Percentiles rank a stretch among this genome's conserved stretches.
Evolutionary conservation across 2,888 invertebrate species (phyloP).

Genomic region (Monochamus alternatus): DNA sequence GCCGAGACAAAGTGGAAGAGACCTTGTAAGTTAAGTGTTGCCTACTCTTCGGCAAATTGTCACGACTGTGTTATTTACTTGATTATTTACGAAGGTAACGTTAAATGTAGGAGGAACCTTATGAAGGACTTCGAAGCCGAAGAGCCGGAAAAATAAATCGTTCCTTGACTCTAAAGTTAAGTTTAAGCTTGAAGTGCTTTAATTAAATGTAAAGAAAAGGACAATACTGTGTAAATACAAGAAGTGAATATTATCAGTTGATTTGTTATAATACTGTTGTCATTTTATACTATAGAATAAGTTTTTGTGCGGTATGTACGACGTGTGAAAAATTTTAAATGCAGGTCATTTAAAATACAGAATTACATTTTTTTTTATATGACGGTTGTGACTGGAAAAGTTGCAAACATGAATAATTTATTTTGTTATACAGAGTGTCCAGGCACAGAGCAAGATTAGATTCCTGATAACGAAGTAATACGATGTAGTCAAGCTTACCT

Average conservation of each 20-base stretch:
- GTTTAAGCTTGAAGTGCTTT: slow-evolving; percentile 22
- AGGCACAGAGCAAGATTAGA: too few relatives aligned
- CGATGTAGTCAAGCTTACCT: too few relatives aligned
- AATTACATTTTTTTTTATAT: background rate
- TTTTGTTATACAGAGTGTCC: background rate
- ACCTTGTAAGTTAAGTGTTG: slow-evolving; percentile 77
- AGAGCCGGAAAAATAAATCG: slow-evolving; percentile 55
- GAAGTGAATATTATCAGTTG: background rate
- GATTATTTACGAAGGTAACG: slow-evolving; percentile 76
- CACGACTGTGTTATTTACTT: slow-evolving; percentile 77
- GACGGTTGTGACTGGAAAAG: background rate
- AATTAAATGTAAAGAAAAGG: slow-evolving; percentile 3
- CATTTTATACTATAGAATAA: background rate
- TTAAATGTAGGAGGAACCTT: slow-evolving; percentile 76
- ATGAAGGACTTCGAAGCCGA: slow-evolving; percentile 70
- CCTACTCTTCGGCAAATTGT: slow-evolving; percentile 74
- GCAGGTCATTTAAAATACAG: slow-evolving; percentile 20
- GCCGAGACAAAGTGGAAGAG: slow-evolving; percentile 75
- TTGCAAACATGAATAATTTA: background rate
- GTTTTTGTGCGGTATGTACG: background rate
- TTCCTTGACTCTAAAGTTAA: slow-evolving; percentile 18
- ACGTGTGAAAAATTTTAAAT: background rate
- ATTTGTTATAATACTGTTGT: background rate
- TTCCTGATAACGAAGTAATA: too few relatives aligned
- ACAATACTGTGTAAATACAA: background rate